Conservation (phyloP, 2,888 invertebrate species). For the Euplagia quadripunctaria region DNA sequence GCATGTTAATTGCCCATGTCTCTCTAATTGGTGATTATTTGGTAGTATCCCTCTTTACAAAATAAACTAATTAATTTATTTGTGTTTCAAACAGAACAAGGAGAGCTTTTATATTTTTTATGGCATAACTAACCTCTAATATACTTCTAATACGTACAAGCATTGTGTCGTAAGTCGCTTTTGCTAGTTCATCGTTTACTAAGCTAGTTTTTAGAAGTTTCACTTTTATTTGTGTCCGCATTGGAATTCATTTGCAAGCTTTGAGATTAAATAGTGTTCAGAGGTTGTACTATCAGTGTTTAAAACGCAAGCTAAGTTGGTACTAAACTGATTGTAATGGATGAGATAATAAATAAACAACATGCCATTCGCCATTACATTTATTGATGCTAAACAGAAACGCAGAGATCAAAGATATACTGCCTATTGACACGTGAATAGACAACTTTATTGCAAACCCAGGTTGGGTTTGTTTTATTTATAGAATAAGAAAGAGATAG, state of each 20-base stretch:
- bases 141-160: no score
- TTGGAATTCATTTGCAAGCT: background rate
- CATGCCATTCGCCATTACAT: constrained; percentile 17
- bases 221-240: background rate
- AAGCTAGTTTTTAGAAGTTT: background rate
- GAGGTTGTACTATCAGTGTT: background rate
- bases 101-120: constrained; percentile 1
- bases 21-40: constrained; percentile 28
- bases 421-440: constrained; percentile 45
- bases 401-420: constrained; percentile 32
- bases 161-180: background rate
- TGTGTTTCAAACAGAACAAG: constrained; percentile 28
- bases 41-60: constrained; percentile 21
- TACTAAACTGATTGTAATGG: background rate
- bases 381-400: constrained; percentile 37
- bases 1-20: constrained; percentile 6
- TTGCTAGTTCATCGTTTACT: background rate
- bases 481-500: constrained; percentile 37
- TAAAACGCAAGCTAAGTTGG: background rate
- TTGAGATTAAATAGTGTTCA: background rate
- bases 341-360: background rate
- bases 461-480: constrained; percentile 38
- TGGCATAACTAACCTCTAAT: no score
- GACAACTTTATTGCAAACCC: constrained; percentile 41
- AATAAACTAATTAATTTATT: constrained; percentile 31